Evolutionary conservation across 1,140 invertebrate species (phyloP).

Genomic region (Bactericera cockerelli): DNA sequence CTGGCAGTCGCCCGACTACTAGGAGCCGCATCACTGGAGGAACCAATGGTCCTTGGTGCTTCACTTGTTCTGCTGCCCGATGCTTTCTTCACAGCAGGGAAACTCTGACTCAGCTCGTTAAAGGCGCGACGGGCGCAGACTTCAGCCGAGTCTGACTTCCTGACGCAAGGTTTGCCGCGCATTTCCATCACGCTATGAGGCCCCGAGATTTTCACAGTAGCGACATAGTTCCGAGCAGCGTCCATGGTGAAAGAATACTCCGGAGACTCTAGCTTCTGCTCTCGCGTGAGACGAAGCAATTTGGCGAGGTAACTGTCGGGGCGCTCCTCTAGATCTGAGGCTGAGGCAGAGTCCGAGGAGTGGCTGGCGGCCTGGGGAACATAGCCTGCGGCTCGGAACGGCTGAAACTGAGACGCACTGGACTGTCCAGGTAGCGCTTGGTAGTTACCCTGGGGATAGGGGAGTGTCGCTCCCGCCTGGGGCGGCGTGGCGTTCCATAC

Average conservation of each 20-base stretch:
- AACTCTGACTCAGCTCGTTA: not conserved
- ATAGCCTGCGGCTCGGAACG: too few species aligned
- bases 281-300: not conserved
- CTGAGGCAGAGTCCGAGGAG: not conserved
- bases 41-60: too few species aligned
- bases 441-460: too few species aligned
- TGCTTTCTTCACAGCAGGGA: not conserved
- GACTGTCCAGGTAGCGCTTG: too few species aligned
- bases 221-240: not conserved
- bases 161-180: not conserved
- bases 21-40: too few species aligned
- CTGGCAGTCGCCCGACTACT: too few species aligned
- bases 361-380: not conserved
- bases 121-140: not conserved
- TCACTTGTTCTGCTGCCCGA: too few species aligned
- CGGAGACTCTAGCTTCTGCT: not conserved
- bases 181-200: not conserved
- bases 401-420: too few species aligned
- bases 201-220: not conserved
- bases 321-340: not conserved
- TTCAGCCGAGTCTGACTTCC: not conserved
- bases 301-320: not conserved
- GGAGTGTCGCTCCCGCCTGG: too few species aligned
- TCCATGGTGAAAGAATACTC: not conserved
- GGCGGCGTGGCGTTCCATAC: too few species aligned